Conservation (phyloP, 2,797 vertebrate genomes). For the Labroides dimidiatus region DNA sequence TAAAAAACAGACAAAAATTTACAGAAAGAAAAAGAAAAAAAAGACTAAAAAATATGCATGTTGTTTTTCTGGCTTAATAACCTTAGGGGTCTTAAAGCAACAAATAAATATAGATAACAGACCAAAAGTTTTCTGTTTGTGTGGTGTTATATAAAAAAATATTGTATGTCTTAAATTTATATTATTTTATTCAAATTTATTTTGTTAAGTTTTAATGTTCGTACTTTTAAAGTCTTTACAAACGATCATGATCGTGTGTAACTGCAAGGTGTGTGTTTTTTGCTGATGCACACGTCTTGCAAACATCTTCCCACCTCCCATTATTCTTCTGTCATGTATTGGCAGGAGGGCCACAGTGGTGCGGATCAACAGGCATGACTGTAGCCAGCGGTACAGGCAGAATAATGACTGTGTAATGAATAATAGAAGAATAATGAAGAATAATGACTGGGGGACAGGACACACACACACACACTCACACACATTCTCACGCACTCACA, state of each 20-base stretch:
- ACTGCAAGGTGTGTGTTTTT: neutral
- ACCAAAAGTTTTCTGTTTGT: no score
- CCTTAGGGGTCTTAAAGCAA: no score
- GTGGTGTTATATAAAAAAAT: no score
- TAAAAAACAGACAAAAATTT: no score
- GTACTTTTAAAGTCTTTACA: neutral
- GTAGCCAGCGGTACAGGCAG: constrained; percentile 41
- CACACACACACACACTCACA: constrained; percentile 2
- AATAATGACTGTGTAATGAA: constrained; percentile 66
- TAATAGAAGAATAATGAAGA: constrained; percentile 71
- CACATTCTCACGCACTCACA: constrained; percentile 16
- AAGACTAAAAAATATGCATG: no score
- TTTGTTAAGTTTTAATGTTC: no score
- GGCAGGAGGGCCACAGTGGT: constrained; percentile 17
- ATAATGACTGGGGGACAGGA: constrained; percentile 45
- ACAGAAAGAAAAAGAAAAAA: no score
- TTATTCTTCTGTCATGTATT: constrained; percentile 30
- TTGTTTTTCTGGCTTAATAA: no score
- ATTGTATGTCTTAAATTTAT: no score
- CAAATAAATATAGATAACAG: no score
- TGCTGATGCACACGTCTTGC: neutral
- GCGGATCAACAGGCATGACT: constrained; percentile 52
- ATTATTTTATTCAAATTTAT: no score
- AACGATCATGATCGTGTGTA: neutral
- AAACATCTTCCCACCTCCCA: neutral